Conservation (phyloP, 2,797 vertebrate genomes). For the Muscicapa comitata region DNA sequence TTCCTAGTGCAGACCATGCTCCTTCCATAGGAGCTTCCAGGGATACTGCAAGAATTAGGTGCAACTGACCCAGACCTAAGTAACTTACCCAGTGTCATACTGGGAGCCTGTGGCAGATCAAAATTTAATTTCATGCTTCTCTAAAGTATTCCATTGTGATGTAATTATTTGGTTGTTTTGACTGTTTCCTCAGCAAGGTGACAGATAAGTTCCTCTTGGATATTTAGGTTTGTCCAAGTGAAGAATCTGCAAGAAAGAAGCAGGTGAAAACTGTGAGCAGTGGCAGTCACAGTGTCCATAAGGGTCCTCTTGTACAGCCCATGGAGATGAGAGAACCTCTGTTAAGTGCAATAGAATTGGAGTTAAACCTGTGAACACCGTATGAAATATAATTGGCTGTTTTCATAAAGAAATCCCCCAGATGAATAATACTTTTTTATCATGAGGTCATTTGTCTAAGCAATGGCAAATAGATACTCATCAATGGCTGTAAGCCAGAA, state of each 20-base stretch:
- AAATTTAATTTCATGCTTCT: not conserved
- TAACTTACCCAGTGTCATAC: not conserved
- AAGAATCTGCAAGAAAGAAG: not conserved
- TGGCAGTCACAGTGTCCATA: not conserved
- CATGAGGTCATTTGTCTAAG: not conserved
- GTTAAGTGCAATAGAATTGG: not conserved
- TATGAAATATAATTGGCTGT: not conserved
- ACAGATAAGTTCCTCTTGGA: not conserved
- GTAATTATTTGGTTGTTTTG: not conserved
- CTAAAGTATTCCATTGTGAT: not conserved
- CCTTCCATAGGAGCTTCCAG: not conserved
- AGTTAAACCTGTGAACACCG: not conserved
- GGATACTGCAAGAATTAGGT: not conserved
- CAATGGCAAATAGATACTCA: not conserved
- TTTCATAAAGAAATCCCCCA: not conserved
- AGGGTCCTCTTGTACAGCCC: not conserved
- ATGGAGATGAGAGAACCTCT: not conserved
- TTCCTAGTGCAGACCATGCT: not conserved
- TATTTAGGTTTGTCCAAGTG: not conserved
- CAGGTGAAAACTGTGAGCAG: not conserved
- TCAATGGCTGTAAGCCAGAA: not conserved
- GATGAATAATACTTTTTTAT: not conserved
- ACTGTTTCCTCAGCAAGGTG: not conserved
- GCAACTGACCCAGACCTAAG: not conserved
- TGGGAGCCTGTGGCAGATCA: not conserved